These are phyloP conservation scores for Myiopsitta monachus DNA, from an alignment of 2,113 vertebrate species.

Conservation along the genomic window DNA sequence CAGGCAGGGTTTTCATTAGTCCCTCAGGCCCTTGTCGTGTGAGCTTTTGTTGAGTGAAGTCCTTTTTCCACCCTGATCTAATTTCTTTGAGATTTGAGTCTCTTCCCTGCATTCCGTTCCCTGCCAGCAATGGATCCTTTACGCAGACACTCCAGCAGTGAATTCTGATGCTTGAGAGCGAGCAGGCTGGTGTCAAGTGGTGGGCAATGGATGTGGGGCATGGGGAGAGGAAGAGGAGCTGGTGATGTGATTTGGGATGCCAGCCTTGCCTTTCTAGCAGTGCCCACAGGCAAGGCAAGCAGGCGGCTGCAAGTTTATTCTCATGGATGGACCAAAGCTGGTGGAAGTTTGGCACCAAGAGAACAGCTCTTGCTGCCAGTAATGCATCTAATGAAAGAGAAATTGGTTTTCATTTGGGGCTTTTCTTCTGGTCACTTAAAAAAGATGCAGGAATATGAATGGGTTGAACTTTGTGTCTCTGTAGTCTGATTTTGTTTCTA, in stretches of 20 bases:
- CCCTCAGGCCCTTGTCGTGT: background rate
- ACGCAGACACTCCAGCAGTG: fast-evolving
- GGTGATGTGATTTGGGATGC: background rate
- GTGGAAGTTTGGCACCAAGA: background rate
- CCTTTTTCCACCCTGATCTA: fast-evolving
- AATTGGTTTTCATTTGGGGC: background rate
- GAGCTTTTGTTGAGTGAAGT: background rate
- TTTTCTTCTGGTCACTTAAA: background rate
- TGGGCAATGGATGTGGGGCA: no score
- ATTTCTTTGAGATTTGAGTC: background rate
- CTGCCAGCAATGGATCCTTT: background rate
- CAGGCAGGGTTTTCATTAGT: background rate
- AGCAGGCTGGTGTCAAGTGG: background rate
- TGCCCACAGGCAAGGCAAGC: background rate
- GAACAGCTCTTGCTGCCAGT: background rate
- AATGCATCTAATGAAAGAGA: background rate
- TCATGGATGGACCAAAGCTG: background rate
- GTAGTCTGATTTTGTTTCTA: background rate
- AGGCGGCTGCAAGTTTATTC: background rate
- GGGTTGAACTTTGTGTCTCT: background rate
- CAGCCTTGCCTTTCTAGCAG: background rate
- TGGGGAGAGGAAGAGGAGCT: background rate
- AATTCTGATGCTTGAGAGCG: background rate
- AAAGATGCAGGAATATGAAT: background rate
- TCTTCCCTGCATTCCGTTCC: background rate